These are phyloP conservation scores for Drosophila limbata DNA, from an alignment of 2,888 invertebrate genomes.

Conservation along the genomic window DNA sequence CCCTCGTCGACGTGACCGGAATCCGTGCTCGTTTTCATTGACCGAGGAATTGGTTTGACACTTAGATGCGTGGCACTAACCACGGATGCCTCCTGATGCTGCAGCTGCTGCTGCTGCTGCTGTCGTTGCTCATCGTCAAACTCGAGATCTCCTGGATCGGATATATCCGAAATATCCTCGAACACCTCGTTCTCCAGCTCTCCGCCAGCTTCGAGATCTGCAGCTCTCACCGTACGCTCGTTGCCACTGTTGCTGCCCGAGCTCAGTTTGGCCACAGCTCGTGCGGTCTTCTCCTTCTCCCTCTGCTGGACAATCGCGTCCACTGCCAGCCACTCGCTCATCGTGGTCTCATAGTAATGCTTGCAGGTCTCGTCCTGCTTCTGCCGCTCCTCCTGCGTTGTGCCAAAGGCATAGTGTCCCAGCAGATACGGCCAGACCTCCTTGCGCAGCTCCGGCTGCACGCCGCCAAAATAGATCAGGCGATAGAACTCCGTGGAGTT, in stretches of 20 bases:
- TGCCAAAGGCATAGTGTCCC: slow-evolving; percentile 93
- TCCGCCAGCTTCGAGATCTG: slow-evolving; percentile 86
- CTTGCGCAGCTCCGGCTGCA: slow-evolving; percentile 91
- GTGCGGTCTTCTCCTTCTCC: slow-evolving; percentile 93
- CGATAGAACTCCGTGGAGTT: slow-evolving; percentile 91
- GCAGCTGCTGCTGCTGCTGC: slow-evolving; percentile 33
- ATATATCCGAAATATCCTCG: slow-evolving; percentile 87
- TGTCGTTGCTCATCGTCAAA: slow-evolving; percentile 77
- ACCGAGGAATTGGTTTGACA: slow-evolving; percentile 82
- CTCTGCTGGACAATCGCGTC: slow-evolving; percentile 95
- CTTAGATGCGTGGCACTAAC: slow-evolving; percentile 55
- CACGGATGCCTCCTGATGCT: slow-evolving; percentile 18
- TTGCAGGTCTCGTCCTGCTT: slow-evolving; percentile 89
- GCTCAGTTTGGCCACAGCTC: slow-evolving; percentile 93
- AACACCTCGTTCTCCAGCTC: slow-evolving; percentile 87
- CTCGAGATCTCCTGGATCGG: slow-evolving; percentile 85
- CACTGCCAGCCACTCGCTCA: slow-evolving; percentile 98
- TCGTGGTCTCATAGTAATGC: slow-evolving; percentile 93
- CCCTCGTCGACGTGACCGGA: slow-evolving; percentile 85
- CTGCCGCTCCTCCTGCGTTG: slow-evolving; percentile 88
- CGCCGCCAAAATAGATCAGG: slow-evolving; percentile 94
- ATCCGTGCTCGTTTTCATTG: slow-evolving; percentile 85
- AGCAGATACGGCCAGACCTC: slow-evolving; percentile 96
- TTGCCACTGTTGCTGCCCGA: slow-evolving; percentile 89
- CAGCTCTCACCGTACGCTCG: slow-evolving; percentile 86